These are phyloP conservation scores for Pangasius krempfi DNA, from an alignment of 2,797 vertebrate genomes.

Conservation along the genomic window DNA sequence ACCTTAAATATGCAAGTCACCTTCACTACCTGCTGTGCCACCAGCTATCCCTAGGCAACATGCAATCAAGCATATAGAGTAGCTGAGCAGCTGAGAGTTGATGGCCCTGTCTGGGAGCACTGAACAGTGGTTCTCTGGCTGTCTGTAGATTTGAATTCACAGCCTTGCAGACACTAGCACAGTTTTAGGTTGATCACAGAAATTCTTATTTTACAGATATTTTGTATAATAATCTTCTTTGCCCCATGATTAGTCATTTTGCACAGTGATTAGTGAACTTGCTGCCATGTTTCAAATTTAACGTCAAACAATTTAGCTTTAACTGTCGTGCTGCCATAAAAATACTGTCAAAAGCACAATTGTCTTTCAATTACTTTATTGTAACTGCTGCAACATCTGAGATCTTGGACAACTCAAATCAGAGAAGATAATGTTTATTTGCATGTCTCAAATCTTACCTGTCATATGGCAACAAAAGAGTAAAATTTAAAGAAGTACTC, in stretches of 20 bases:
- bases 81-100: background rate
- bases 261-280: background rate
- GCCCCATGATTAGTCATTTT: background rate
- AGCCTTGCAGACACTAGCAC: background rate
- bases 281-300: background rate
- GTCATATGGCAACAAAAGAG: background rate
- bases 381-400: background rate
- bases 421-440: background rate
- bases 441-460: background rate
- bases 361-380: background rate
- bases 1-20: conserved; percentile 13
- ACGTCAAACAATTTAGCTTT: background rate
- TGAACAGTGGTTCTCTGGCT: background rate
- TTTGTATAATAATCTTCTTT: background rate
- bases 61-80: conserved; percentile 16
- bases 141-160: background rate
- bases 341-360: background rate
- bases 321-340: background rate
- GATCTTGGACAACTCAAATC: too few species aligned
- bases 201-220: background rate
- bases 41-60: background rate
- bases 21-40: background rate
- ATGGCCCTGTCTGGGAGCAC: background rate
- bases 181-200: background rate
- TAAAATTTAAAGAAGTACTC: background rate